Conservation (phyloP, 2,888 invertebrate species). For the Pollenia labialis region DNA sequence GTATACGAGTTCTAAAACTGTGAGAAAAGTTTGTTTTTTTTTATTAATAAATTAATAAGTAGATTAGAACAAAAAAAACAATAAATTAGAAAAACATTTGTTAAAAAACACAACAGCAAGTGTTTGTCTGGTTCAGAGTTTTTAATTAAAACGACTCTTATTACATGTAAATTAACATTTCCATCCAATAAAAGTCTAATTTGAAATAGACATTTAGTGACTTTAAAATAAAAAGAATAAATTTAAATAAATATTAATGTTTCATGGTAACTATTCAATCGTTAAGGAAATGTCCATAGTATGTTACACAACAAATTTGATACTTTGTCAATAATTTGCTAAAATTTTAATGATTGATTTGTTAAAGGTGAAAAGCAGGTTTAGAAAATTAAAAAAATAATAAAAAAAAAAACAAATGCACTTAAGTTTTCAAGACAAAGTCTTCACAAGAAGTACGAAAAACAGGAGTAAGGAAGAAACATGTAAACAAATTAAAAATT, state of each 20-base stretch:
- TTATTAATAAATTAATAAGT: slow-evolving; percentile 51
- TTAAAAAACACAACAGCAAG: slow-evolving; percentile 37
- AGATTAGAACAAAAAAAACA: slow-evolving; percentile 49
- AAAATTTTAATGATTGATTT: slow-evolving; percentile 1
- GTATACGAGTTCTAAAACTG: slow-evolving; percentile 20
- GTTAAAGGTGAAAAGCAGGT: not conserved
- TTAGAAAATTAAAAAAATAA: too few relatives aligned
- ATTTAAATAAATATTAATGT: slow-evolving; percentile 24
- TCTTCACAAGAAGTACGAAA: too few relatives aligned
- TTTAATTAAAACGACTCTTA: slow-evolving; percentile 54
- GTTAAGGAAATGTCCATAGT: not conserved
- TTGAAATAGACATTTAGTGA: slow-evolving; percentile 30
- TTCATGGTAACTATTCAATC: too few relatives aligned
- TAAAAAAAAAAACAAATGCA: too few relatives aligned
- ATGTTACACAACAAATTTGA: not conserved
- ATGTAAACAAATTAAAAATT: too few relatives aligned
- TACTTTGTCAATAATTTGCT: not conserved
- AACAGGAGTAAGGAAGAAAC: too few relatives aligned
- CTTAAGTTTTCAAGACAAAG: too few relatives aligned
- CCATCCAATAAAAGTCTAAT: slow-evolving; percentile 53
- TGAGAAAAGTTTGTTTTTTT: slow-evolving; percentile 56
- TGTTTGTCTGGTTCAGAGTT: slow-evolving; percentile 46
- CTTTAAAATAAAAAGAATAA: slow-evolving; percentile 25
- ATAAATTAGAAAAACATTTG: slow-evolving; percentile 18
- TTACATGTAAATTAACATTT: slow-evolving; percentile 66